phyloP scores from a whole-genome alignment of 1,140 invertebrate genomes.

The Drosophila nannoptera region DNA sequence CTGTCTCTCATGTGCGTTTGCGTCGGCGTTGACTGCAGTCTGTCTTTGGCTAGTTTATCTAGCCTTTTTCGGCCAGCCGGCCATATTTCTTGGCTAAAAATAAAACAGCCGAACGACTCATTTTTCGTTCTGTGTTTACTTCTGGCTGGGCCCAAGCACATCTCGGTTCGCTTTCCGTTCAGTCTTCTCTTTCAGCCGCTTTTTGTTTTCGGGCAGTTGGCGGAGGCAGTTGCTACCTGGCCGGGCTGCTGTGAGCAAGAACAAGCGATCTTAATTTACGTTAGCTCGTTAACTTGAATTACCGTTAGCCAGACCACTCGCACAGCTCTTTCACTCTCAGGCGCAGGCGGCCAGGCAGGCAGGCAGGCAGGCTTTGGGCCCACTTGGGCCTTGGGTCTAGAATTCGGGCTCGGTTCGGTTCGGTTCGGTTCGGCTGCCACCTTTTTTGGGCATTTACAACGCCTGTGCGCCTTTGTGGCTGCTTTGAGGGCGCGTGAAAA shows the following conservation, averaged over 20 bases:
- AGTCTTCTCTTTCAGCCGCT: conserved; percentile 11
- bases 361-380: too few relatives aligned
- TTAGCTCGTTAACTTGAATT: conserved; percentile 75
- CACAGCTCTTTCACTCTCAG: conserved; percentile 47
- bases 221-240: conserved; percentile 44
- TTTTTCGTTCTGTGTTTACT: conserved; percentile 37
- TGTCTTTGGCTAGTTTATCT: conserved; percentile 23
- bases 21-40: conserved; percentile 71
- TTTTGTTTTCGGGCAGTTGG: conserved; percentile 31
- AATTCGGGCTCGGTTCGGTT: conserved; percentile 21
- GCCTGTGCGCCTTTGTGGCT: conserved; percentile 67
- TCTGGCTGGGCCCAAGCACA: conserved; percentile 24
- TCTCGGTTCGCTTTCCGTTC: conserved; percentile 42
- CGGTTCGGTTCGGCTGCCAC: conserved; percentile 48
- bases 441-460: conserved; percentile 76
- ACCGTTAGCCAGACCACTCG: conserved; percentile 58
- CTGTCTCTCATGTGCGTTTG: conserved; percentile 44
- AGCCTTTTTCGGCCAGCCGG: conserved; percentile 52
- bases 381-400: not conserved
- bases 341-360: conserved; percentile 18
- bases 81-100: conserved; percentile 50
- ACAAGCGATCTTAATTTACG: conserved; percentile 78
- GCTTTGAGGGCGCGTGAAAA: conserved; percentile 70
- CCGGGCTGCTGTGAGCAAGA: conserved; percentile 41
- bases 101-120: conserved; percentile 55